Conservation (phyloP, 2,888 invertebrate genomes). For the Parasteatoda lunata region DNA sequence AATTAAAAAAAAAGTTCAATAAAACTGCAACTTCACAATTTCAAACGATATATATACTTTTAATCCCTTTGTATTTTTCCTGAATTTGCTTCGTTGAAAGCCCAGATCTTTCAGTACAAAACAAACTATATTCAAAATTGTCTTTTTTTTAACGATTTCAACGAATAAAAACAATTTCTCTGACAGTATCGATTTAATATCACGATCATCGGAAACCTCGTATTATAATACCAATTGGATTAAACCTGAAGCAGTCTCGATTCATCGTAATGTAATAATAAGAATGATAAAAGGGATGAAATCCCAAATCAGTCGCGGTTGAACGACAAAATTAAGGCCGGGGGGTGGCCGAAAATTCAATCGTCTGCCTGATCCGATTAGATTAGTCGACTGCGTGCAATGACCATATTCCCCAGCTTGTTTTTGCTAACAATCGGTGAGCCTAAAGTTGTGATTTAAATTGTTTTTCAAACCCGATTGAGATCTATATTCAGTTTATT, state of each 20-base stretch:
- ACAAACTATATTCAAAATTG: no score
- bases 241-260: neutral
- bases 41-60: no score
- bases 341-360: constrained; percentile 35
- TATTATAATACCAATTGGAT: no score
- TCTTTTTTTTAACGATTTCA: no score
- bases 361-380: constrained; percentile 22
- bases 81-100: no score
- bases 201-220: no score
- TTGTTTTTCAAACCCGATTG: constrained; percentile 34
- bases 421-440: constrained; percentile 7
- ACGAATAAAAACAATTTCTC: no score
- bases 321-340: constrained; percentile 9
- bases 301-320: constrained; percentile 48
- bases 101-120: no score
- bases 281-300: constrained; percentile 5
- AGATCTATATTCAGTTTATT: constrained; percentile 43
- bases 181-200: no score
- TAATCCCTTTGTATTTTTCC: no score
- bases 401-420: neutral
- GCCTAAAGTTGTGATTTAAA: constrained; percentile 58
- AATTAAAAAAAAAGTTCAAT: no score
- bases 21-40: no score
- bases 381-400: constrained; percentile 32
- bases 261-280: neutral